Percentiles rank a stretch among this genome's conserved stretches.
These are phyloP conservation scores for Malurus melanocephalus DNA, from an alignment of 2,113 vertebrate genomes.

Conservation along the genomic window DNA sequence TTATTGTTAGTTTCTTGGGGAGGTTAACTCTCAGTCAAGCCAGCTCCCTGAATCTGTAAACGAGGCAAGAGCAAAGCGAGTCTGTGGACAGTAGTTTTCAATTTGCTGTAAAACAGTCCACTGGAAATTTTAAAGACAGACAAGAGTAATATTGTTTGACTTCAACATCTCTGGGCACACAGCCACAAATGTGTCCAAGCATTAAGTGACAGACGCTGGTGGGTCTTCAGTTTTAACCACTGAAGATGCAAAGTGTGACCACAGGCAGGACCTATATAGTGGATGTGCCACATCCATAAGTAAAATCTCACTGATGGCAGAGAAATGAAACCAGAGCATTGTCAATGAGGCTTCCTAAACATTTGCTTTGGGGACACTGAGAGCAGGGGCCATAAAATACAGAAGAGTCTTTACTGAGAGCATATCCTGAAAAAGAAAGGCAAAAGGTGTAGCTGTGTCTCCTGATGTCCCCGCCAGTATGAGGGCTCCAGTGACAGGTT, in stretches of 20 bases:
- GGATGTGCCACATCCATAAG: not conserved
- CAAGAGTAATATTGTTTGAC: not conserved
- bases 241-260: not conserved
- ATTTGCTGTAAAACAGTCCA: not conserved
- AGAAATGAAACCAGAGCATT: not conserved
- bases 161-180: not conserved
- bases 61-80: not conserved
- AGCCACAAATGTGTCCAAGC: not conserved
- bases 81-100: not conserved
- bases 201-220: not conserved
- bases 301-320: not conserved
- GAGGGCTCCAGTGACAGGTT: not conserved
- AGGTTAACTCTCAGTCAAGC: not conserved
- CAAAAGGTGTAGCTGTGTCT: not conserved
- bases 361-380: not conserved
- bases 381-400: not conserved
- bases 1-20: not conserved
- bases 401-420: not conserved
- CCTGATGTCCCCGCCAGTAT: fast-evolving
- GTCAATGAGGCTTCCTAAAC: not conserved
- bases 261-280: not conserved
- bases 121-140: not conserved
- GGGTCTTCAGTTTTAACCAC: not conserved
- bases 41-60: not conserved
- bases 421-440: not conserved